Evolutionary conservation across 2,888 invertebrate genomes (phyloP).

Genomic region (Salticus scenicus): DNA sequence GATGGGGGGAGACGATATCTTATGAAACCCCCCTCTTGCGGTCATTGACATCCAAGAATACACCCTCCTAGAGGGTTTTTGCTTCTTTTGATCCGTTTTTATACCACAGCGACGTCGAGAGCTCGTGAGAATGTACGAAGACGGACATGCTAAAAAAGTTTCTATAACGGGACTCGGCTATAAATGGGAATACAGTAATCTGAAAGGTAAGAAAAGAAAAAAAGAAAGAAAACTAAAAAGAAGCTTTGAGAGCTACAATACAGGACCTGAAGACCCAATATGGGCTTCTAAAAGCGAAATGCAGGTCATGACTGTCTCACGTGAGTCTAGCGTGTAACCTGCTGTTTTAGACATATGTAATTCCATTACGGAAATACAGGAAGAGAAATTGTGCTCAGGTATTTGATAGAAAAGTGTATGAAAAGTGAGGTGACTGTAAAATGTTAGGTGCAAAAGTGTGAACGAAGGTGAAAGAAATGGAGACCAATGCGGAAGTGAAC

Average conservation of each 20-base stretch:
- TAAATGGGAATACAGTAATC: slow-evolving; percentile 1
- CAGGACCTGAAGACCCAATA: slow-evolving; percentile 11
- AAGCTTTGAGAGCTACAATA: background rate
- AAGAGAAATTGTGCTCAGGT: background rate
- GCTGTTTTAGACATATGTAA: slow-evolving; percentile 14
- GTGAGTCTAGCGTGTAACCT: slow-evolving; percentile 8
- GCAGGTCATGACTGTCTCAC: slow-evolving; percentile 5
- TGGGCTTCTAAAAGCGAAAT: background rate
- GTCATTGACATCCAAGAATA: slow-evolving; percentile 14
- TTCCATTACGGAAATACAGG: background rate
- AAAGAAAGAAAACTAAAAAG: background rate
- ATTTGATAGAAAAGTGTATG: background rate
- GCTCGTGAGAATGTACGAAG: slow-evolving; percentile 8
- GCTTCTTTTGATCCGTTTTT: slow-evolving; percentile 7
- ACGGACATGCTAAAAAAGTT: slow-evolving; percentile 12
- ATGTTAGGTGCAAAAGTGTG: background rate
- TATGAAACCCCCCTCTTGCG: background rate
- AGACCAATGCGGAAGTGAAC: background rate
- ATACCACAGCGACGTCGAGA: background rate
- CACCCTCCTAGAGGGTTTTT: background rate
- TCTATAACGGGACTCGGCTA: background rate
- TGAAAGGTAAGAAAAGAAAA: background rate
- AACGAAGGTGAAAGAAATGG: background rate
- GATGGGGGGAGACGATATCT: background rate
- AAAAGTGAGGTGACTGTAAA: background rate